These are phyloP conservation scores for Hyalella azteca DNA, from an alignment of 2,888 invertebrate species.

Conservation along the genomic window DNA sequence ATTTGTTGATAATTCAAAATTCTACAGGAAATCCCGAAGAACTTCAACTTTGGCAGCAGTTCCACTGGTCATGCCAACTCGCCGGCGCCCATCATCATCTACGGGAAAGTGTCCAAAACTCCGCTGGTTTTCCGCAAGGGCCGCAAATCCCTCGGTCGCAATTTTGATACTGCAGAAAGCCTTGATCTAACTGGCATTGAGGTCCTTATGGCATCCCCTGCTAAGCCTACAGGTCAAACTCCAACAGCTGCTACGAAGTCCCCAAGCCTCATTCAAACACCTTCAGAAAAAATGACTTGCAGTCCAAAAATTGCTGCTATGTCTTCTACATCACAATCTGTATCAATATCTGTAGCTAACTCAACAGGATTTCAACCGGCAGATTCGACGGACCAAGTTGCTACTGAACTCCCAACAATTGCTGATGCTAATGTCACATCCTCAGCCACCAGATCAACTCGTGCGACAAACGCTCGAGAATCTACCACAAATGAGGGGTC, in stretches of 20 bases:
- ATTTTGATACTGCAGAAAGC: background rate
- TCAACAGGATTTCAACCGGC: background rate
- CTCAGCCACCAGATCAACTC: slow-evolving; percentile 20
- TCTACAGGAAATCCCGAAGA: slow-evolving; percentile 4
- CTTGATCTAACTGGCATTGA: slow-evolving; percentile 11
- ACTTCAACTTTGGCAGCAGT: slow-evolving; percentile 14
- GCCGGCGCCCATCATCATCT: slow-evolving; percentile 53
- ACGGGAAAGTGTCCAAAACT: slow-evolving; percentile 42
- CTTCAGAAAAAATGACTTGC: background rate
- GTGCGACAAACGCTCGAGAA: background rate
- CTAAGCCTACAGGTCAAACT: background rate
- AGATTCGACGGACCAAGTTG: background rate
- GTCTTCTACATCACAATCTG: background rate
- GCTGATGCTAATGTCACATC: background rate
- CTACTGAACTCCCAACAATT: background rate
- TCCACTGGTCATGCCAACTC: slow-evolving; percentile 55
- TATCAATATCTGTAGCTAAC: background rate
- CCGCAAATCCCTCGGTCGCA: slow-evolving; percentile 34
- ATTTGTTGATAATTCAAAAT: no score
- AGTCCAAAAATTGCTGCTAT: background rate
- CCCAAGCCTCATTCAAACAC: background rate
- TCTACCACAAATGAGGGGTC: background rate
- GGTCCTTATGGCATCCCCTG: background rate
- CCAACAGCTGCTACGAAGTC: background rate
- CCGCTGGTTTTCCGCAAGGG: slow-evolving; percentile 46